Base-by-base conservation (phyloP, 2,888 invertebrate genomes). In the Nysson spinosus region DNA sequence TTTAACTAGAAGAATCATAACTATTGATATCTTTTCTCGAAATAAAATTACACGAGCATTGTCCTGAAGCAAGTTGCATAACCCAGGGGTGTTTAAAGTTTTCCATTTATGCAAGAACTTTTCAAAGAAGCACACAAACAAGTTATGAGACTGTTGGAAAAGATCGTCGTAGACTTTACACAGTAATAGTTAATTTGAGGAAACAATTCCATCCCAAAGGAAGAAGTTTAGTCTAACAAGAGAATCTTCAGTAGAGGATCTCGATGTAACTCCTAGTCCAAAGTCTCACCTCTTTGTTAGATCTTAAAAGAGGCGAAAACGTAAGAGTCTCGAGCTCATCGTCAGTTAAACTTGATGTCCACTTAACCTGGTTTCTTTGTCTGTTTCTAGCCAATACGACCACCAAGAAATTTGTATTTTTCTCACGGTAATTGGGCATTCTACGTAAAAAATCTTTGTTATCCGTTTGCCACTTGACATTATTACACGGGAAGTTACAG, bases 281-380 rank as follows among this genome's bases (percentile, higher is more conserved):
- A 14, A 12, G 24, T 9, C 3, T 22, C 12, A 22, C 11, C 26
- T 14, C 16, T 46, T 47, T 34, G 46, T 40, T 35, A 55, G 69
- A 39, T 37, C 43, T 51, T 44, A 55, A 43, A 58, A 67, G 40
- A 63, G 54, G 44, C 61, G 60, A 55, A 64, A 64, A 47, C 44
- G 52, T 14, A 28, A 35, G 60, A 56, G 46, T 50, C 57, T 51
- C 49, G 57, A 50, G 71, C 68, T 68, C 58, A 63, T n/a, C n/a
- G n/a, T n/a, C n/a, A n/a, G 63, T 75, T 74, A 74, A 61, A 71
- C 62, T 77, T 69, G 73, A 78, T 77, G 72, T 62, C 73, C 71
- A 72, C 77, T 79, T 77, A 77, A 80, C 76, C 77, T 52, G 64
- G 54, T 77, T 76, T 64, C 73, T 74, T 73, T 73, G 76, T 78